Evolutionary conservation across 2,797 vertebrate species (phyloP), one percentile per base, ranked within the genome.

Genomic region (Ara ararauna): DNA sequence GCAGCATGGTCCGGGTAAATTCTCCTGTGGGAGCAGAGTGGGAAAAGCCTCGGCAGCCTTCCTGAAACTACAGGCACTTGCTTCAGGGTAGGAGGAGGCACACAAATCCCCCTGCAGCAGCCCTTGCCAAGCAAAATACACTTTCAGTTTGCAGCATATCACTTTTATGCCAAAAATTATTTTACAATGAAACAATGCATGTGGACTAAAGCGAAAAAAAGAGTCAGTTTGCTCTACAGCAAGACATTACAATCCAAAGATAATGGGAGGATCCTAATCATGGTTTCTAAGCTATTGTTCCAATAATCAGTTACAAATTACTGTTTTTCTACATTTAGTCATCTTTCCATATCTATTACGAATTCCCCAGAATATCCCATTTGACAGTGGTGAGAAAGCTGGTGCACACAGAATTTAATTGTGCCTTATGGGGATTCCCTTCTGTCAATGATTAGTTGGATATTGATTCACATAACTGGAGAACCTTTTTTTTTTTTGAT

Each of bases 351-450:
- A 27, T 40, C 15, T 68, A 11, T 32, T 16, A 48, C 0, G 0
- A 38, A 47, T 53, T 21, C 61, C 61, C 22, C 74, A 85, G 86
- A 64, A 77, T 65, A 66, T 44, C 34, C 30, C 38, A 10, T 22
- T 42, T 88, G 62, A 60, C 62, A 44, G 29, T 2, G 40, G 68
- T 58, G 34, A 80, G 90, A 45, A 87, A 82, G 53, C 22, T 1
- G 2, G 27, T 45, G 58, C 27, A 18, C 13, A 16, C 1, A 18
- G 78, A 47, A 80, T 87, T 92, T 95, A 95, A 96, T 94, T 96
- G 84, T 34, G 81, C 74, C 91, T 95, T 90, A 14, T 73, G 88
- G 94, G 93, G 93, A 94, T 96, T 94, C 75, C 58, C 78, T 90
- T 95, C 90, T 94, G 88, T 20, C 85, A 90, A 11, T 66, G 74